These are phyloP conservation scores for Brachionus sp. DNA, from an alignment of 1,140 invertebrate genomes.

Conservation along the genomic window DNA sequence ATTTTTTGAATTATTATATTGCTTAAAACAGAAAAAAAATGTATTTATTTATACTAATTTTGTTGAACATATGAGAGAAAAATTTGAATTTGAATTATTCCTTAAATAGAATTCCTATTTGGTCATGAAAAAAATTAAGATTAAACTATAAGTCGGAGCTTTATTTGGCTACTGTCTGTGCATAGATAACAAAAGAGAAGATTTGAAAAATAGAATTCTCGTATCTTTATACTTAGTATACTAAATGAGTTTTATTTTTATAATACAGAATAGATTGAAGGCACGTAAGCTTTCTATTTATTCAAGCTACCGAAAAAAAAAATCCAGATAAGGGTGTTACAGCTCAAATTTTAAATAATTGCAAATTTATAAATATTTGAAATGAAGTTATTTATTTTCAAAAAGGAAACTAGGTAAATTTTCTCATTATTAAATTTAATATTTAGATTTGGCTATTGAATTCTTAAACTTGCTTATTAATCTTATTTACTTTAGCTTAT, in stretches of 20 bases:
- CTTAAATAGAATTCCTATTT: not conserved
- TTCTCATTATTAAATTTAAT: conserved; percentile 1
- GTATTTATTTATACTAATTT: not conserved
- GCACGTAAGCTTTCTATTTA: not conserved
- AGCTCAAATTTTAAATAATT: not conserved
- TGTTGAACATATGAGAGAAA: not conserved
- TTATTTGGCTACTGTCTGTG: not conserved
- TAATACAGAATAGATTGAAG: not conserved
- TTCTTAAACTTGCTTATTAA: not conserved
- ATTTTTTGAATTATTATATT: not conserved
- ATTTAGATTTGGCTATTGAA: not conserved
- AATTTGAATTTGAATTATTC: not conserved
- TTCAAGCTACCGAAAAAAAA: not conserved
- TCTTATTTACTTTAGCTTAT: not conserved
- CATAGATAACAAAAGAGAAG: not conserved
- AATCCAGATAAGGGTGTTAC: not conserved
- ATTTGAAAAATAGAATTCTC: not conserved
- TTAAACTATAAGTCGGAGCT: not conserved
- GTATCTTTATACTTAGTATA: not conserved
- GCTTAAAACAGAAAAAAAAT: not conserved
- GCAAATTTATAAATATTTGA: conserved; percentile 6
- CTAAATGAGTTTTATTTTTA: not conserved
- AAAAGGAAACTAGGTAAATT: conserved; percentile 3
- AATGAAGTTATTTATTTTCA: not conserved
- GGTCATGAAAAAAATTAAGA: not conserved